phyloP scores from a whole-genome alignment of 2,888 invertebrate genomes.

The Rugalucina vietnamica region DNA sequence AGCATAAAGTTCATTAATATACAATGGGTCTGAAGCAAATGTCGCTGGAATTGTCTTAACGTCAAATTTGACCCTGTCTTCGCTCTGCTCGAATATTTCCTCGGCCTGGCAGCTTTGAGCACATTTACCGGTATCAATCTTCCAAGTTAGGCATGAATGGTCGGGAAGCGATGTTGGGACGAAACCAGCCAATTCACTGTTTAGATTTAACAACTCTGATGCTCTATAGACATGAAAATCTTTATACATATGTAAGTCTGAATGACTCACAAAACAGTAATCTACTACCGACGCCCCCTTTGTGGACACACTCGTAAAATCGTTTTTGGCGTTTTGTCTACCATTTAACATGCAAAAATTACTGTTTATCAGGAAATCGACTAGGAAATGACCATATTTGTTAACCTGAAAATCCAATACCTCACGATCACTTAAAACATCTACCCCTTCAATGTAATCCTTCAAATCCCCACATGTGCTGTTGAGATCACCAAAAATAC shows the following conservation, averaged over 20 bases:
- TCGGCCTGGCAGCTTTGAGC: too few species aligned
- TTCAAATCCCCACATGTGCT: slow-evolving; percentile 11
- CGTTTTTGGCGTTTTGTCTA: slow-evolving; percentile 2
- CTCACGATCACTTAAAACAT: background rate
- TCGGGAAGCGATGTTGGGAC: slow-evolving; percentile 3
- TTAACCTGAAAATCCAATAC: slow-evolving; percentile 6
- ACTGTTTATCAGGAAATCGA: slow-evolving; percentile 12
- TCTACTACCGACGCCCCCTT: slow-evolving; percentile 15
- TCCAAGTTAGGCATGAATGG: background rate
- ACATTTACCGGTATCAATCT: background rate
- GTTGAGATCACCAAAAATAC: slow-evolving; percentile 26
- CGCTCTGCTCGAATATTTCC: too few species aligned
- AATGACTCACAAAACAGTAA: slow-evolving; percentile 13
- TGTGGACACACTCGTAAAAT: slow-evolving; percentile 20
- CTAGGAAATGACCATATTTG: background rate
- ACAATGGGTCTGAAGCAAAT: background rate
- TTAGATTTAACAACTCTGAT: background rate
- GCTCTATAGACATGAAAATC: slow-evolving; percentile 9
- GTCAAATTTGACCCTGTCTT: background rate
- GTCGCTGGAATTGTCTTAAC: background rate
- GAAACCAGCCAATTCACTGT: background rate
- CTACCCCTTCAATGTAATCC: slow-evolving; percentile 19
- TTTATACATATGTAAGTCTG: background rate
- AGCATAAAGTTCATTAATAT: background rate
- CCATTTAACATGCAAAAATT: slow-evolving; percentile 31